These are phyloP conservation scores for Sialis lutaria DNA, from an alignment of 2,888 invertebrate species.

Conservation along the genomic window DNA sequence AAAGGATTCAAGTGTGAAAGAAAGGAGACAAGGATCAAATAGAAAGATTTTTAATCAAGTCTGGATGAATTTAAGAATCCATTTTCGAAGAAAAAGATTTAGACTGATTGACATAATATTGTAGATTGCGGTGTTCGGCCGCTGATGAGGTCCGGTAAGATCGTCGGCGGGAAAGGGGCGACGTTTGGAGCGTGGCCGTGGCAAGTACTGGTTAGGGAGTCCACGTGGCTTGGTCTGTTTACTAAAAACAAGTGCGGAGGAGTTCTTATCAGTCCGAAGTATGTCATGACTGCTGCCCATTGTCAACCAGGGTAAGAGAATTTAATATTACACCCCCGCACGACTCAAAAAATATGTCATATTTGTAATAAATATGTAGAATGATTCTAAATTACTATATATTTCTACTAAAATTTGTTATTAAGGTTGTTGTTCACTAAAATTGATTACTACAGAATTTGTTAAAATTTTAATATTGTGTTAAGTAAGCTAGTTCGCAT, in stretches of 20 bases:
- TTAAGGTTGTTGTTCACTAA: too few relatives aligned
- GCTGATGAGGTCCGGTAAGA: constrained; percentile 57
- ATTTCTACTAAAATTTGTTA: too few relatives aligned
- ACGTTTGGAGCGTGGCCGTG: constrained; percentile 82
- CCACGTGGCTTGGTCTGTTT: constrained; percentile 84
- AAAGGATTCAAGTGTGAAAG: not conserved
- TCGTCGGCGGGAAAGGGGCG: constrained; percentile 79
- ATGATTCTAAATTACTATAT: too few relatives aligned
- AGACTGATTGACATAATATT: constrained; percentile 11
- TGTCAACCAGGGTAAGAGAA: constrained; percentile 87
- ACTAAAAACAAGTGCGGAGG: constrained; percentile 93
- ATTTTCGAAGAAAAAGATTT: too few relatives aligned
- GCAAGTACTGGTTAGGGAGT: constrained; percentile 82
- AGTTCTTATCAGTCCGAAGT: constrained; percentile 73
- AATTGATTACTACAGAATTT: too few relatives aligned
- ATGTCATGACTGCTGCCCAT: constrained; percentile 84
- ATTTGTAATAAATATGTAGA: too few relatives aligned
- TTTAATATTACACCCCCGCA: too few relatives aligned
- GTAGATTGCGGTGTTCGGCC: constrained; percentile 80
- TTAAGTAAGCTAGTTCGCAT: too few relatives aligned
- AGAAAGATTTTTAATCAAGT: not conserved
- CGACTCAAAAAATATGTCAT: not conserved
- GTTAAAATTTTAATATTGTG: too few relatives aligned
- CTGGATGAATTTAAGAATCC: not conserved
- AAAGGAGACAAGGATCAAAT: not conserved